A percentile compares a stretch with the other conserved stretches of the same genome.
Conservation (phyloP, 2,113 vertebrate genomes). For the Microtus oregoni region DNA sequence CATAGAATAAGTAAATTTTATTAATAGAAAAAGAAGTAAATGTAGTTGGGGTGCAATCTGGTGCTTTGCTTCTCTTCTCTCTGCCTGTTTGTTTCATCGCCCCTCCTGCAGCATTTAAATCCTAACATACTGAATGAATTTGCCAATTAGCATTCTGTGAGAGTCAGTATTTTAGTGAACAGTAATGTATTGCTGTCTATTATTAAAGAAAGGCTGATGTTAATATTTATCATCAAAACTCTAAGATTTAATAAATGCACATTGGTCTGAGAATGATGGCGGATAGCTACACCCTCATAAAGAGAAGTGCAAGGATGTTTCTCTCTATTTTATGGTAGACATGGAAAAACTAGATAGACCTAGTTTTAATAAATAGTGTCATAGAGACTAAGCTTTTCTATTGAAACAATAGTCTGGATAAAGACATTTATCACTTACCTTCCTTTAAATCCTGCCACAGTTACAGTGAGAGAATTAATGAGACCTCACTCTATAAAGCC, state of each 20-base stretch:
- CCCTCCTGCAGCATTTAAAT: not conserved
- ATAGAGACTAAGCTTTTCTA: not conserved
- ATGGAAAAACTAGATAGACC: not conserved
- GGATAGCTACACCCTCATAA: not conserved
- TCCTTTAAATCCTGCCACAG: not conserved
- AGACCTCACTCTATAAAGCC: not conserved
- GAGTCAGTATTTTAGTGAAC: not conserved
- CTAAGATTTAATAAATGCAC: constrained; percentile 14
- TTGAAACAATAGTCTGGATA: not conserved
- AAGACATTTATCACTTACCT: not conserved
- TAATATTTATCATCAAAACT: constrained; percentile 5
- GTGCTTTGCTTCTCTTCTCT: not conserved
- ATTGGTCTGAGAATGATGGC: constrained; percentile 47
- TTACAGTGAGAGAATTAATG: not conserved
- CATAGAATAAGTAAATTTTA: too few relatives aligned
- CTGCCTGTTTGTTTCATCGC: not conserved
- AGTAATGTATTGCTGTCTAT: not conserved
- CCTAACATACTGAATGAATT: not conserved
- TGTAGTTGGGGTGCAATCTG: not conserved
- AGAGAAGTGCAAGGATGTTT: not conserved
- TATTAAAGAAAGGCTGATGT: not conserved
- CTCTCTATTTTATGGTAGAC: not conserved
- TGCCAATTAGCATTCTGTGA: not conserved
- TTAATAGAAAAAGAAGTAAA: too few relatives aligned
- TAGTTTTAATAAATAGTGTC: constrained; percentile 35